Conservation (phyloP, 1,140 invertebrate genomes). For the Drosophila equinoxialis region DNA sequence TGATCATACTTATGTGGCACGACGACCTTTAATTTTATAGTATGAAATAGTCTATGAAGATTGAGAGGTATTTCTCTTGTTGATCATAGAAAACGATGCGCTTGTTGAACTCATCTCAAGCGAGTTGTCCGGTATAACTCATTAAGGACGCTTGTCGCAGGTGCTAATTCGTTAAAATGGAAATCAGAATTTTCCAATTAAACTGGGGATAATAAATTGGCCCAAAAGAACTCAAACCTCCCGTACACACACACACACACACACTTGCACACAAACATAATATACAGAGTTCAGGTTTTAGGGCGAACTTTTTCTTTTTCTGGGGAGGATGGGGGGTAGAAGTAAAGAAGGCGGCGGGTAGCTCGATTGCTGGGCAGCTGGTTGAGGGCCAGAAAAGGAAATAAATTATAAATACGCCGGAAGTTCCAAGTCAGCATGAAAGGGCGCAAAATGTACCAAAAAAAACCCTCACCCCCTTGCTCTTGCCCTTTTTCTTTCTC, state of each 20-base stretch:
- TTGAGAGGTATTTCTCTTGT: background rate
- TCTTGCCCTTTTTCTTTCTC: background rate
- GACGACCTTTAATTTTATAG: too few relatives aligned
- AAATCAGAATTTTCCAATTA: constrained; percentile 82
- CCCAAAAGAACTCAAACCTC: constrained; percentile 40
- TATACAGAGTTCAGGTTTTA: constrained; percentile 14
- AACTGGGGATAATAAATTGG: constrained; percentile 81
- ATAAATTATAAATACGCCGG: constrained; percentile 81
- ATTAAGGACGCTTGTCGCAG: constrained; percentile 79
- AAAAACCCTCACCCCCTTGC: constrained; percentile 13
- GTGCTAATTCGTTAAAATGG: constrained; percentile 82
- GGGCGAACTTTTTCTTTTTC: constrained; percentile 30
- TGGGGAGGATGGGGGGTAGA: background rate
- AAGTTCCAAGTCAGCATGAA: constrained; percentile 80
- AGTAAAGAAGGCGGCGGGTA: constrained; percentile 31
- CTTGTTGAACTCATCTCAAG: constrained; percentile 47
- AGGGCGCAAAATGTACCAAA: constrained; percentile 52
- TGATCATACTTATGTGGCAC: too few relatives aligned
- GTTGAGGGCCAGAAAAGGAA: constrained; percentile 60
- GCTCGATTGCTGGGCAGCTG: constrained; percentile 54
- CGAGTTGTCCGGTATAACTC: constrained; percentile 72
- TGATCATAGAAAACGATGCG: constrained; percentile 6
- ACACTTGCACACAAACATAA: background rate
- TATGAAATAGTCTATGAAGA: background rate
- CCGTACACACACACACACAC: constrained; percentile 13